phyloP scores from a whole-genome alignment of 2,888 invertebrate species.

The Eristalinus aeneus region DNA sequence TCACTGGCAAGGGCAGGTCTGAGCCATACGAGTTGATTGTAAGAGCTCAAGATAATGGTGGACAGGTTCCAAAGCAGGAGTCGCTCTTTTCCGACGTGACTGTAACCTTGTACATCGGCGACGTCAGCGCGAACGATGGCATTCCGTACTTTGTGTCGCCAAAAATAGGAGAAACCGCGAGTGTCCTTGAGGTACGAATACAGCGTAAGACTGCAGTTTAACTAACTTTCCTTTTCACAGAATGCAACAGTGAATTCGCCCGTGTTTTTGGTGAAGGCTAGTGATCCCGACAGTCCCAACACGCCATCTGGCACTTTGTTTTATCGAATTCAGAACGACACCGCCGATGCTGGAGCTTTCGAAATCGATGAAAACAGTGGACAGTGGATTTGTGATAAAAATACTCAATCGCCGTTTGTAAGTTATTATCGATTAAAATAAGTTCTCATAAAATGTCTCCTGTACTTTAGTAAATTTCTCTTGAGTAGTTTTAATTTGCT shows the following conservation, averaged over 20 bases:
- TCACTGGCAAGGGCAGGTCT: slow-evolving; percentile 89
- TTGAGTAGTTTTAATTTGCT: slow-evolving; percentile 37
- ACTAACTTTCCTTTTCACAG: slow-evolving; percentile 77
- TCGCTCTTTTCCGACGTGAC: slow-evolving; percentile 84
- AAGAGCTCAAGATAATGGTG: slow-evolving; percentile 87
- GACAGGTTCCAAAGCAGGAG: slow-evolving; percentile 80
- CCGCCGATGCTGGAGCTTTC: slow-evolving; percentile 84
- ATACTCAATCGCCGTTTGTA: slow-evolving; percentile 63
- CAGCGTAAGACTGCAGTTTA: background rate
- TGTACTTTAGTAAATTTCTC: slow-evolving; percentile 49
- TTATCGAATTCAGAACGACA: slow-evolving; percentile 87
- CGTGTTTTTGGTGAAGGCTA: slow-evolving; percentile 89
- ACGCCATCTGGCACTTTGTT: slow-evolving; percentile 88
- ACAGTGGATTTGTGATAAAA: slow-evolving; percentile 75
- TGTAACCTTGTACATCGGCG: slow-evolving; percentile 87
- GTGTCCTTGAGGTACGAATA: slow-evolving; percentile 84
- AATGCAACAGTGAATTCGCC: slow-evolving; percentile 87
- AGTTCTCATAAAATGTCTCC: slow-evolving; percentile 48
- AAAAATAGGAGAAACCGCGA: slow-evolving; percentile 85
- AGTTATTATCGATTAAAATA: slow-evolving; percentile 56
- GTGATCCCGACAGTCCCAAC: slow-evolving; percentile 89
- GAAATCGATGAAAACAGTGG: slow-evolving; percentile 86
- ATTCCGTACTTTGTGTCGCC: slow-evolving; percentile 89
- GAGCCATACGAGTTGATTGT: slow-evolving; percentile 87
- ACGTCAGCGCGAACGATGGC: slow-evolving; percentile 90